Percentiles rank a stretch among this genome's conserved stretches.
These are phyloP conservation scores for Hyppa rectilinea DNA, from an alignment of 2,888 invertebrate species.

Conservation along the genomic window DNA sequence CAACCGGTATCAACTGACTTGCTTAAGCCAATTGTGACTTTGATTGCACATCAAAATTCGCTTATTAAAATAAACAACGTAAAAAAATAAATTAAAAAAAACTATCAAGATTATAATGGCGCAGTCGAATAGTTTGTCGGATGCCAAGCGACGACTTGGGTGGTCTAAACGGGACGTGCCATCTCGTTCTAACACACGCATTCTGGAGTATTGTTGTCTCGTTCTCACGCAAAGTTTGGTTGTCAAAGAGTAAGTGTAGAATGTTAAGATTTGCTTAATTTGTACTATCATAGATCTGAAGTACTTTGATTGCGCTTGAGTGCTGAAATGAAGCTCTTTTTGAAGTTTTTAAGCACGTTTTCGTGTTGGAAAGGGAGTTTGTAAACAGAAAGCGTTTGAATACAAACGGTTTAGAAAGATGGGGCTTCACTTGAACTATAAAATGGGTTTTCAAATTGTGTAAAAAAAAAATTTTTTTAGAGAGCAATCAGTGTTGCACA, in stretches of 20 bases:
- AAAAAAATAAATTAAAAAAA: slow-evolving; percentile 70
- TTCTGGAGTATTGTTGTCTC: slow-evolving; percentile 52
- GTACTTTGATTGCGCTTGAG: slow-evolving; percentile 42
- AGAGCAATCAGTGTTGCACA: too few relatives aligned
- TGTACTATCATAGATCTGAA: slow-evolving; percentile 55
- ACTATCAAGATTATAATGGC: slow-evolving; percentile 82
- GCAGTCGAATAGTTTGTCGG: slow-evolving; percentile 78
- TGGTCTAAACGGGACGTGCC: slow-evolving; percentile 78
- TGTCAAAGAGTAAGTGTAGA: slow-evolving; percentile 80
- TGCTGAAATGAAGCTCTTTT: slow-evolving; percentile 46
- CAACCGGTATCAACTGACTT: slow-evolving; percentile 55
- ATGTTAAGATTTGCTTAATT: slow-evolving; percentile 65
- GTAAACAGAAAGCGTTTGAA: slow-evolving; percentile 27
- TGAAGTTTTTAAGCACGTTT: slow-evolving; percentile 48
- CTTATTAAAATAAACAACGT: slow-evolving; percentile 58
- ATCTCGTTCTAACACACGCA: slow-evolving; percentile 67
- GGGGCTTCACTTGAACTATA: too few relatives aligned
- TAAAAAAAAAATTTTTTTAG: too few relatives aligned
- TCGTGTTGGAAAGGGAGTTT: slow-evolving; percentile 18
- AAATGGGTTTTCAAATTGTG: too few relatives aligned
- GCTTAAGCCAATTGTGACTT: slow-evolving; percentile 37
- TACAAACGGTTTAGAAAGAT: too few relatives aligned
- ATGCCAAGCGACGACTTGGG: slow-evolving; percentile 85
- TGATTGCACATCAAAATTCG: slow-evolving; percentile 59
- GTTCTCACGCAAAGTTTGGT: slow-evolving; percentile 64